Conservation (phyloP, 1,140 invertebrate genomes). For the Drosophila serrata region DNA sequence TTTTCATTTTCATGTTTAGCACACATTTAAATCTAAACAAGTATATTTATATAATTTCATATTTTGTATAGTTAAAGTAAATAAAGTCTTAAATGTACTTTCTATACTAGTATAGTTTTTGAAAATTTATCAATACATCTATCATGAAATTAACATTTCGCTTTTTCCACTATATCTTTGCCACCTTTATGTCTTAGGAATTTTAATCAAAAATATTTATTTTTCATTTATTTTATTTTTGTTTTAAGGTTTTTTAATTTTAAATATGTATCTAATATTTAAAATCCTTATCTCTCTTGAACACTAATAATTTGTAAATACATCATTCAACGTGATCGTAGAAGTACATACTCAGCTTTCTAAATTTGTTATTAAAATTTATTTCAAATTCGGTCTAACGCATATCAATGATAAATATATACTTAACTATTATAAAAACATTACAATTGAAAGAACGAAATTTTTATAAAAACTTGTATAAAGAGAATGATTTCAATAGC, state of each 20-base stretch:
- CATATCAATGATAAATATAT: constrained; percentile 4
- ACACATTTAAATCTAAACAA: background rate
- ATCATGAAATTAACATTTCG: background rate
- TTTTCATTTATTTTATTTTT: background rate
- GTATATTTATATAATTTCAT: background rate
- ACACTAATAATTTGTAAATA: background rate
- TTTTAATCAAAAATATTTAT: background rate
- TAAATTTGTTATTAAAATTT: background rate
- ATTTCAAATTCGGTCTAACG: background rate
- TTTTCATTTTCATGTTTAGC: background rate
- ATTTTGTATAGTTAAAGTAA: background rate
- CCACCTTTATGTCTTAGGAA: background rate
- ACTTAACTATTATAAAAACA: background rate
- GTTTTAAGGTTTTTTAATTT: background rate
- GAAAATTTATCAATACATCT: no score
- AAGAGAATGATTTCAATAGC: background rate
- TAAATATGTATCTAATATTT: background rate
- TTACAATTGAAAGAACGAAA: background rate
- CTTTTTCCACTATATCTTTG: background rate
- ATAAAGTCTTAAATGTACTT: background rate
- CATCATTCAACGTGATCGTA: background rate
- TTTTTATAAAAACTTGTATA: constrained; percentile 1
- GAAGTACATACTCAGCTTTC: background rate
- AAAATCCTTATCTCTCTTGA: background rate
- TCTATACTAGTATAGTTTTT: no score